Evolutionary conservation across 1,140 invertebrate species (phyloP).

Genomic region (Telenomus remus): DNA sequence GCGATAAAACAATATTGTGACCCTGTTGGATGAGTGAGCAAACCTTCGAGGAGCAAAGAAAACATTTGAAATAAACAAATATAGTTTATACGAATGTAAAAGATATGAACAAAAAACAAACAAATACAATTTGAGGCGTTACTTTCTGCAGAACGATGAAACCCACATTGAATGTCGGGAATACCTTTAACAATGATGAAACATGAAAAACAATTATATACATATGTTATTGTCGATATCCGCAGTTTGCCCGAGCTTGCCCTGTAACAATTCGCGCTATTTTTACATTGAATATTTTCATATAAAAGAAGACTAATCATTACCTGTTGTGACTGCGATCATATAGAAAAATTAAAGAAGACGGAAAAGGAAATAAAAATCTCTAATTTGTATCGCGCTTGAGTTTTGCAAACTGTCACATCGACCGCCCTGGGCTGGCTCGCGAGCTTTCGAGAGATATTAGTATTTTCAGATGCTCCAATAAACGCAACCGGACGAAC

Average conservation of each 20-base stretch:
- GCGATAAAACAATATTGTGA: conserved; percentile 15
- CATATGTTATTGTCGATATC: conserved; percentile 16
- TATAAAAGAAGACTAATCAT: conserved; percentile 56
- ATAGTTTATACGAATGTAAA: background rate
- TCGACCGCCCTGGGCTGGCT: too few relatives aligned
- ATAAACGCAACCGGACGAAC: too few relatives aligned
- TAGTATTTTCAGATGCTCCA: too few relatives aligned
- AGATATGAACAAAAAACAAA: too few relatives aligned
- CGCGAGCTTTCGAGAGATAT: too few relatives aligned
- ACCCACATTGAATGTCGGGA: too few relatives aligned
- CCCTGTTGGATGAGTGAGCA: conserved; percentile 17
- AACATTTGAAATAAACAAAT: background rate
- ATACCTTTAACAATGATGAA: conserved; percentile 2
- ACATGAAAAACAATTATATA: conserved; percentile 7
- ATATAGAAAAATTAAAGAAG: too few relatives aligned
- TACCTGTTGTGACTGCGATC: conserved; percentile 7
- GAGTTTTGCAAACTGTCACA: conserved; percentile 10
- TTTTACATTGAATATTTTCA: conserved; percentile 73
- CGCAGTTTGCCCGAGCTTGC: conserved; percentile 48
- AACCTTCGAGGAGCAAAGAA: conserved; percentile 5
- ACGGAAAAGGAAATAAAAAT: conserved; percentile 8
- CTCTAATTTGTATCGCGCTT: conserved; percentile 42
- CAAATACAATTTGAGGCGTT: background rate
- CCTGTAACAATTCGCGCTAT: conserved; percentile 68
- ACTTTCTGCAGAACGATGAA: too few relatives aligned